phyloP scores from a whole-genome alignment of 2,888 invertebrate genomes.

The Synanthedon vespiformis region DNA sequence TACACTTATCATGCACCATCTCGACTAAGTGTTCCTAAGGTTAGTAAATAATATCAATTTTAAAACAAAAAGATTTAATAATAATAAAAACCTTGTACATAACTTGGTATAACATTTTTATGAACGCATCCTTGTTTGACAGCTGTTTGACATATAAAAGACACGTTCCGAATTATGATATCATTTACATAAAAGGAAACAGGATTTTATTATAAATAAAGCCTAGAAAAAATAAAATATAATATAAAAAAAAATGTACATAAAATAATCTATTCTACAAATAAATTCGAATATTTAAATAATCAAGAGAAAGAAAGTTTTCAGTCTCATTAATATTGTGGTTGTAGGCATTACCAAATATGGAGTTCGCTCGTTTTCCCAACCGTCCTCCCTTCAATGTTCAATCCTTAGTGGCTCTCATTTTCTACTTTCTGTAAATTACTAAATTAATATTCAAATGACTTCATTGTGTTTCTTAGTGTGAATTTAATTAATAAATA shows the following conservation, averaged over 20 bases:
- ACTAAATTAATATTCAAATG: conserved; percentile 57
- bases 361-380: conserved; percentile 76
- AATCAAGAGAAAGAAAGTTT: conserved; percentile 17
- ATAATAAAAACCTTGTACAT: too few species aligned
- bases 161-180: conserved; percentile 40
- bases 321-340: conserved; percentile 44
- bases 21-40: conserved; percentile 26
- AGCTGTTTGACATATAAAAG: conserved; percentile 14
- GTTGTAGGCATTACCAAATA: conserved; percentile 76
- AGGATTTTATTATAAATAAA: conserved; percentile 12
- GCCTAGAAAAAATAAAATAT: conserved; percentile 2
- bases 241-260: conserved; percentile 6
- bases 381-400: conserved; percentile 71
- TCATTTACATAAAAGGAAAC: conserved; percentile 15
- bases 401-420: conserved; percentile 67
- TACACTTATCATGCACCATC: conserved; percentile 41
- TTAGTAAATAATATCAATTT: conserved; percentile 14
- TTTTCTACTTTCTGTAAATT: conserved; percentile 54
- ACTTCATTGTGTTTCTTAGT: conserved; percentile 58
- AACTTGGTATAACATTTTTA: background rate
- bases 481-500: conserved; percentile 47
- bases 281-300: conserved; percentile 12
- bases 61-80: background rate
- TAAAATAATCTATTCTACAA: conserved; percentile 1
- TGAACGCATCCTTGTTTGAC: conserved; percentile 27